A percentile compares a stretch with the other conserved stretches of the same genome.
Evolutionary conservation across 1,140 invertebrate genomes (phyloP).

Genomic region (Heliconius hewitsoni): DNA sequence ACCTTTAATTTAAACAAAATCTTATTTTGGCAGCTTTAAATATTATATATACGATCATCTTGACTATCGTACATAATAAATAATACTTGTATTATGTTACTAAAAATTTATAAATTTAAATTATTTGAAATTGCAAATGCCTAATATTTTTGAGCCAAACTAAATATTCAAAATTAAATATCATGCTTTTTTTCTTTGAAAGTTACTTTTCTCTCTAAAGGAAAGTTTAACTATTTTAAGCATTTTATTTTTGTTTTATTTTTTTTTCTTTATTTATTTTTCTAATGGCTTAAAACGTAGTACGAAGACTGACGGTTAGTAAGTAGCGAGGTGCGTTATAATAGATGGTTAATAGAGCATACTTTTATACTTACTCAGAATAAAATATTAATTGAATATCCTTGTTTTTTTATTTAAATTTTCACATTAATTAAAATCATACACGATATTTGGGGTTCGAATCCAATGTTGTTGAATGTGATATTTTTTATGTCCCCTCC

Average conservation of each 20-base stretch:
- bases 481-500: too few relatives aligned
- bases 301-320: slow-evolving; percentile 3
- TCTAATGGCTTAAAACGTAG: neutral
- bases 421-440: too few relatives aligned
- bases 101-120: too few relatives aligned
- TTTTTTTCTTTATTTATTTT: neutral
- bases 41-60: too few relatives aligned
- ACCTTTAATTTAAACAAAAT: neutral
- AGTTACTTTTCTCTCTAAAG: neutral
- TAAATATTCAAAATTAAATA: too few relatives aligned
- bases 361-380: slow-evolving; percentile 10
- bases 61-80: too few relatives aligned
- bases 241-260: neutral
- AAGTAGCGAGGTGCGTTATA: slow-evolving; percentile 1
- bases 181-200: too few relatives aligned
- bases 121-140: too few relatives aligned
- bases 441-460: too few relatives aligned
- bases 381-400: neutral
- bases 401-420: neutral
- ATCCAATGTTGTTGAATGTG: too few relatives aligned
- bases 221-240: neutral
- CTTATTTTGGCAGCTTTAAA: neutral
- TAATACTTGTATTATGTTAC: too few relatives aligned
- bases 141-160: too few relatives aligned
- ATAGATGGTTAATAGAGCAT: slow-evolving; percentile 14